phyloP scores from a whole-genome alignment of 2,797 vertebrate species.

The Parauchenoglanis ngamensis region DNA sequence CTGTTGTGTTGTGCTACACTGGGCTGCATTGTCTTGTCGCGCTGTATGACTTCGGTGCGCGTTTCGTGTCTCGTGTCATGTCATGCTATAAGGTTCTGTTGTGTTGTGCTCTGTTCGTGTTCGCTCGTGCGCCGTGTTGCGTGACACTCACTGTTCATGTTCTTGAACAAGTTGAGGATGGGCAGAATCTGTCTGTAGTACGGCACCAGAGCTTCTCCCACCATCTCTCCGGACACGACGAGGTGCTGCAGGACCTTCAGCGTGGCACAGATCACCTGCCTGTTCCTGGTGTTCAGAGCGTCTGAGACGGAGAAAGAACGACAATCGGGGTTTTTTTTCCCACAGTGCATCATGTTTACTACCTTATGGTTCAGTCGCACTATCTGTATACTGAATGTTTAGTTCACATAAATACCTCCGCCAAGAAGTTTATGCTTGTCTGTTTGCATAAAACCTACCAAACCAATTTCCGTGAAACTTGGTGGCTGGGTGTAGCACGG shows the following conservation, averaged over 20 bases:
- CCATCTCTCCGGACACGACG: conserved; percentile 84
- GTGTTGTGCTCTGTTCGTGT: neutral
- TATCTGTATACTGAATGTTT: neutral
- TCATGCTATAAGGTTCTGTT: neutral
- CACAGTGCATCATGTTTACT: neutral
- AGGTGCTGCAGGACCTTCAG: conserved; percentile 92
- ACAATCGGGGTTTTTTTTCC: neutral
- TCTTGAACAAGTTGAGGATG: conserved; percentile 93
- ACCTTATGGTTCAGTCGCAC: neutral
- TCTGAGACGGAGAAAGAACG: conserved; percentile 66
- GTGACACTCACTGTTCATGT: conserved; percentile 85
- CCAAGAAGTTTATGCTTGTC: too few relatives aligned
- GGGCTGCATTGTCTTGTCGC: neutral
- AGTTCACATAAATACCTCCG: too few relatives aligned
- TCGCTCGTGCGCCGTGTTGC: neutral
- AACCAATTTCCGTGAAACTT: too few relatives aligned
- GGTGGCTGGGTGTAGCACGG: too few relatives aligned
- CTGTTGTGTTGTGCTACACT: neutral
- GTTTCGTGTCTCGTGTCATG: neutral
- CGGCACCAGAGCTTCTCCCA: conserved; percentile 81
- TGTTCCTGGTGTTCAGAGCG: conserved; percentile 88
- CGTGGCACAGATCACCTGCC: conserved; percentile 86
- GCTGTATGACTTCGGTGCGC: neutral
- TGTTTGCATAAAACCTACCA: too few relatives aligned
- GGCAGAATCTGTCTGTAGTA: conserved; percentile 94